Conservation (phyloP, 2,888 invertebrate species). For the Arge pagana region DNA sequence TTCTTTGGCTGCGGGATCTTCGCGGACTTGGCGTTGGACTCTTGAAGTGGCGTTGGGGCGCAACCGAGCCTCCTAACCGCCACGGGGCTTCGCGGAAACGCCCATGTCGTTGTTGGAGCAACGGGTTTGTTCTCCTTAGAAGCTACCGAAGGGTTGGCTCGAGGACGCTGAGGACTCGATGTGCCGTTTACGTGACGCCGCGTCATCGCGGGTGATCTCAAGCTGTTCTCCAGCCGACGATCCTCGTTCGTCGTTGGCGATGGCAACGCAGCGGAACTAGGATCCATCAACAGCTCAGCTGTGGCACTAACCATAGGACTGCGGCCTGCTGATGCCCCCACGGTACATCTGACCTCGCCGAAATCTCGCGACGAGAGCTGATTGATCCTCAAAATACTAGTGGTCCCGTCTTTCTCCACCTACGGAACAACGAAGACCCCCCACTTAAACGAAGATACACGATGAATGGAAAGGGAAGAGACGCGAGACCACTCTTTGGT, state of each 20-base stretch:
- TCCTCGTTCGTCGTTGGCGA: slow-evolving; percentile 5
- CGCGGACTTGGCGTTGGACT: background rate
- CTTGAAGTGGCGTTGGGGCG: no score
- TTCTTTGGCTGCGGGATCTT: no score
- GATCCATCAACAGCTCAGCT: slow-evolving; percentile 45
- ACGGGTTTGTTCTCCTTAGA: background rate
- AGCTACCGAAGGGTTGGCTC: background rate
- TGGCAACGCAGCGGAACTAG: background rate
- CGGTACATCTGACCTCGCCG: slow-evolving; percentile 59
- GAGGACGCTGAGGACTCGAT: background rate
- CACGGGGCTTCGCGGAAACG: slow-evolving; percentile 1
- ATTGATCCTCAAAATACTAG: slow-evolving; percentile 65
- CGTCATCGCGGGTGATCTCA: background rate
- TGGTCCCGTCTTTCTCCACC: slow-evolving; percentile 61
- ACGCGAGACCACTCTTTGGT: background rate
- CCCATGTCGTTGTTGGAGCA: background rate
- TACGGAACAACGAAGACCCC: slow-evolving; percentile 37
- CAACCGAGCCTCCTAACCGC: background rate
- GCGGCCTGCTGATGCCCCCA: slow-evolving; percentile 39
- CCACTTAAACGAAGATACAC: slow-evolving; percentile 44
- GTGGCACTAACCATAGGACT: slow-evolving; percentile 48
- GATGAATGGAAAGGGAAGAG: background rate
- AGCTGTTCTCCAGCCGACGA: background rate
- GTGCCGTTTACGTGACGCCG: background rate
- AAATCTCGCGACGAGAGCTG: slow-evolving; percentile 62